Evolutionary conservation across 2,113 vertebrate genomes (phyloP), one percentile per base, ranked within the genome.

Genomic region (Coracopsis vasa): DNA sequence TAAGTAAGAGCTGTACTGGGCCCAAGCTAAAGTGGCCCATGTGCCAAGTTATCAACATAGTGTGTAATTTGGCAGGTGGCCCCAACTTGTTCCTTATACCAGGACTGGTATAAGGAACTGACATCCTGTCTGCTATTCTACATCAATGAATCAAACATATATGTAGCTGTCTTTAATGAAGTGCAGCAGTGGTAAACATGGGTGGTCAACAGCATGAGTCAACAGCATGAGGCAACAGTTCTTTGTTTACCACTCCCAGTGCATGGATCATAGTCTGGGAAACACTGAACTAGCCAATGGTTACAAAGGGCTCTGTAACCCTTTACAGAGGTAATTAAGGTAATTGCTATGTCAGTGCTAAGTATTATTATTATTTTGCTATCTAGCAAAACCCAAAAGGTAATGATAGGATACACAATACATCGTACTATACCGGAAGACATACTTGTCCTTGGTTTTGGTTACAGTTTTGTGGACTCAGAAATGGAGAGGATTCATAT

Each of bases 391-490:
- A 41, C 42, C 72, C 67, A 50, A 54, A 93, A 83, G 58, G 71
- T 93, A 95, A 97, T 96, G 4, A 96, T 86, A 97, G 45, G 96
- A 67, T 93, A 94, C 45, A 70, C 10, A 80, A 88, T 95, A 88
- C 60, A 27, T 18, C 29, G 16, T 58, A 70, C 41, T 84, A 19
- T 18, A 92, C 24, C 9, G 5, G 94, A 95, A 97, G 82, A 78
- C 44, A 37, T 95, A 60, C 61, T 93, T 78, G 67, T 85, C 67
- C n/a, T 77, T 66, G 80, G 79, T 73, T 95, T 93, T 92, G 67
- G 75, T 78, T 71, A 70, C 42, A 90, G 29, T 66, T 88, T 51
- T 93, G 83, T 50, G 80, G 86, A 73, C 62, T 54, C 37, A 73
- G 13, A 94, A 92, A 60, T 42, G 42, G 15, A 70, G 50, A 16